Evolutionary conservation across 2,113 vertebrate species (phyloP).

Genomic region (Rhipidura dahli): DNA sequence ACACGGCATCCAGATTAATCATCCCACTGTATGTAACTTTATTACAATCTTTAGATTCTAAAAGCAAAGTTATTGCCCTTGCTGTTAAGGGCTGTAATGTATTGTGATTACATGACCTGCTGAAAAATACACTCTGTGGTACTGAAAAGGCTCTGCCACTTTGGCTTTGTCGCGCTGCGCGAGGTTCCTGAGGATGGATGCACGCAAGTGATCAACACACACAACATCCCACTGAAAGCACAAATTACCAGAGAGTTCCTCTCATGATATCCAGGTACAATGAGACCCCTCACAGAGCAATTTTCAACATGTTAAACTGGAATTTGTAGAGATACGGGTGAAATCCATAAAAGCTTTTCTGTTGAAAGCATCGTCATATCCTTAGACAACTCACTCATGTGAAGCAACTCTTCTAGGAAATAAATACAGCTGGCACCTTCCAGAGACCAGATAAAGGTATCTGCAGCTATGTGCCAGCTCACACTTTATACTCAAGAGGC

Average conservation of each 20-base stretch:
- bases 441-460: background rate
- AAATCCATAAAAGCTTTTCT: background rate
- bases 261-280: background rate
- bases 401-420: background rate
- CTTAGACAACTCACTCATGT: background rate
- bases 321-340: background rate
- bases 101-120: background rate
- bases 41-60: background rate
- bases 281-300: background rate
- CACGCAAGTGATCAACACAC: background rate
- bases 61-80: background rate
- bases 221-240: background rate
- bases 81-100: background rate
- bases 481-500: background rate
- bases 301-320: background rate
- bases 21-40: background rate
- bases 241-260: background rate
- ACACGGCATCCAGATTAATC: background rate
- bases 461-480: background rate
- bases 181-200: background rate
- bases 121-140: background rate
- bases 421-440: background rate
- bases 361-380: background rate
- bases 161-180: background rate
- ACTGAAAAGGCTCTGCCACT: background rate